phyloP scores from a whole-genome alignment of 2,797 vertebrate genomes.

The Falco cherrug region DNA sequence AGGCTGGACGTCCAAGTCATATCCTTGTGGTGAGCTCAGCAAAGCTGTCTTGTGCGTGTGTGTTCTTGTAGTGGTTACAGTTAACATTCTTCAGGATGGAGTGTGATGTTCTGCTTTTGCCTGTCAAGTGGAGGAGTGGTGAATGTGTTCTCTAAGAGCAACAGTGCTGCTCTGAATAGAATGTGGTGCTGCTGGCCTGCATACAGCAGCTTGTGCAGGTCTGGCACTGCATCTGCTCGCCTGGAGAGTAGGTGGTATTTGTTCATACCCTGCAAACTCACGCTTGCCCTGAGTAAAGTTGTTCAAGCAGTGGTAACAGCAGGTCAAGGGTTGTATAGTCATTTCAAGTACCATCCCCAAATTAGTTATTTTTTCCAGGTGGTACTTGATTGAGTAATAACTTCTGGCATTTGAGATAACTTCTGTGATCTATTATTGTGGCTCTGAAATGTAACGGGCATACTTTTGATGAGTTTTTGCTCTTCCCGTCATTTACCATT shows the following conservation, averaged over 20 bases:
- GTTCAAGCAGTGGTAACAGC: neutral
- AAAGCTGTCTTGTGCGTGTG: fast-evolving
- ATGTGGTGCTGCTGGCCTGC: neutral
- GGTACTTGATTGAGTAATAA: neutral
- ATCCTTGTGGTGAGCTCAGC: neutral
- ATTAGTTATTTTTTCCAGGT: neutral
- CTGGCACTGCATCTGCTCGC: fast-evolving
- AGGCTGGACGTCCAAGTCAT: neutral
- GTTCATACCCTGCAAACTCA: neutral
- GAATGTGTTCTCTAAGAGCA: neutral
- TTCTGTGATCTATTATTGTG: neutral
- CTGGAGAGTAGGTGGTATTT: neutral
- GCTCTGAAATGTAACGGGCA: neutral
- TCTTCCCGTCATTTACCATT: neutral
- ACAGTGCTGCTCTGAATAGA: neutral
- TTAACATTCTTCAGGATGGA: neutral
- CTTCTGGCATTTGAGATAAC: neutral
- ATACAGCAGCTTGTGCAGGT: neutral
- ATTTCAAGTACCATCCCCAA: neutral
- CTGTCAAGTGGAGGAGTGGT: neutral
- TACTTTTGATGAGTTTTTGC: neutral
- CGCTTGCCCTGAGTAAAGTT: neutral
- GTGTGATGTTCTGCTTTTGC: neutral
- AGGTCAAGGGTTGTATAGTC: neutral
- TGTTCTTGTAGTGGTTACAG: neutral